phyloP scores from a whole-genome alignment of 2,113 vertebrate species.

The Manacus vitellinus region DNA sequence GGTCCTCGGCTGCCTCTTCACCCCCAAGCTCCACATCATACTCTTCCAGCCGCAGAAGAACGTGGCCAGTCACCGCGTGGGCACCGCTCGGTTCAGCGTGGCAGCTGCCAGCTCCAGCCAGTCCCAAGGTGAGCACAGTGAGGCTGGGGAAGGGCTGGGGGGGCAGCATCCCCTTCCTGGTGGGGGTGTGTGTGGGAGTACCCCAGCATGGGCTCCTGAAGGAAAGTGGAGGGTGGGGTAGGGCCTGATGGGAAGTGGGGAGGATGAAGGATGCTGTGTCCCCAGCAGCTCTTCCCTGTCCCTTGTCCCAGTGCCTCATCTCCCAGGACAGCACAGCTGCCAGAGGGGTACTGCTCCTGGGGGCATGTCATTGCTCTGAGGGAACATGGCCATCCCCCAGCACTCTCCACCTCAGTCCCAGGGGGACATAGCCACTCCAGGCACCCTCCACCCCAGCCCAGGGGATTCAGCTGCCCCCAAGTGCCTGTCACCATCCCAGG shows the following conservation, averaged over 20 bases:
- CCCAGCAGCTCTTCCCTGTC: neutral
- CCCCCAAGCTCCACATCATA: constrained; percentile 96
- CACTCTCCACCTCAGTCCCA: neutral
- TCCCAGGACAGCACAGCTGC: neutral
- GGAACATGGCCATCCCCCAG: neutral
- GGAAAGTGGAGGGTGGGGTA: neutral
- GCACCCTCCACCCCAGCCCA: neutral
- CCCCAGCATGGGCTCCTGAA: neutral
- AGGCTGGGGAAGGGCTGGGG: neutral
- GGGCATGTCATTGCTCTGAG: rapidly evolving
- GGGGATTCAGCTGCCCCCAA: neutral
- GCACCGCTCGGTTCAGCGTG: constrained; percentile 87
- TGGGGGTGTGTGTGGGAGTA: rapidly evolving
- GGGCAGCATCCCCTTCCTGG: neutral
- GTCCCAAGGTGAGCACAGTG: constrained; percentile 78
- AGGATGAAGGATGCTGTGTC: neutral
- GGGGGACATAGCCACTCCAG: neutral
- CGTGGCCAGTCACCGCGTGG: constrained; percentile 85
- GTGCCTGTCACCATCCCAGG: neutral
- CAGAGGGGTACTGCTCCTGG: neutral
- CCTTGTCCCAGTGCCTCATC: neutral
- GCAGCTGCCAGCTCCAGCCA: constrained; percentile 82
- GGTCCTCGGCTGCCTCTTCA: constrained; percentile 94
- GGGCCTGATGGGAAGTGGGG: neutral
- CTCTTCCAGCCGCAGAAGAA: constrained; percentile 99